Conservation (phyloP, 2,797 vertebrate species). For the Parauchenoglanis punctatus region DNA sequence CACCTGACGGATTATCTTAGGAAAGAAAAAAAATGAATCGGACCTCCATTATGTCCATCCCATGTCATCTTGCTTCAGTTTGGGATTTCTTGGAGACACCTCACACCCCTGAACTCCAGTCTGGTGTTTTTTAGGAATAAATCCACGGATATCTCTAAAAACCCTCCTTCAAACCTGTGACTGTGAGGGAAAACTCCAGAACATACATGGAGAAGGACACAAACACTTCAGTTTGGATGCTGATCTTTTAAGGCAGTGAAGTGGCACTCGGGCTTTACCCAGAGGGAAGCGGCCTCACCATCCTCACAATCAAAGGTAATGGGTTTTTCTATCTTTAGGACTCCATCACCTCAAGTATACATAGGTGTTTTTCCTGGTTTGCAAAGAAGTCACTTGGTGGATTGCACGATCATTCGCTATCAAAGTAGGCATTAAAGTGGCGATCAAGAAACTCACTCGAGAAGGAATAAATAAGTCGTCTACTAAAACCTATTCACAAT, state of each 20-base stretch:
- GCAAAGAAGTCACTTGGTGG: not conserved
- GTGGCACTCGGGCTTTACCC: constrained; percentile 23
- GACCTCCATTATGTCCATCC: not conserved
- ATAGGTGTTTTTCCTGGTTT: not conserved
- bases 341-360: not conserved
- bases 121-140: constrained; percentile 29
- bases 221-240: constrained; percentile 24
- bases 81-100: not conserved
- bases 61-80: not conserved
- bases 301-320: constrained; percentile 43
- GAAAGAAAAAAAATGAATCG: constrained; percentile 19
- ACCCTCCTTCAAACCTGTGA: not conserved
- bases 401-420: not conserved
- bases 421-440: too few relatives aligned
- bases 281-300: constrained; percentile 24
- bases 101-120: not conserved
- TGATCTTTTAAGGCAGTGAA: constrained; percentile 32
- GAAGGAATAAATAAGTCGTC: not conserved
- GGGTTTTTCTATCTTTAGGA: constrained; percentile 1
- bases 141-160: constrained; percentile 21
- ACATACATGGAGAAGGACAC: constrained; percentile 25
- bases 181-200: not conserved
- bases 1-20: constrained; percentile 12
- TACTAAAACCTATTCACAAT: not conserved
- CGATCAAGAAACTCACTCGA: not conserved